Evolutionary conservation across 2,797 vertebrate species (phyloP).

Genomic region (Tauraco hartlaubi): DNA sequence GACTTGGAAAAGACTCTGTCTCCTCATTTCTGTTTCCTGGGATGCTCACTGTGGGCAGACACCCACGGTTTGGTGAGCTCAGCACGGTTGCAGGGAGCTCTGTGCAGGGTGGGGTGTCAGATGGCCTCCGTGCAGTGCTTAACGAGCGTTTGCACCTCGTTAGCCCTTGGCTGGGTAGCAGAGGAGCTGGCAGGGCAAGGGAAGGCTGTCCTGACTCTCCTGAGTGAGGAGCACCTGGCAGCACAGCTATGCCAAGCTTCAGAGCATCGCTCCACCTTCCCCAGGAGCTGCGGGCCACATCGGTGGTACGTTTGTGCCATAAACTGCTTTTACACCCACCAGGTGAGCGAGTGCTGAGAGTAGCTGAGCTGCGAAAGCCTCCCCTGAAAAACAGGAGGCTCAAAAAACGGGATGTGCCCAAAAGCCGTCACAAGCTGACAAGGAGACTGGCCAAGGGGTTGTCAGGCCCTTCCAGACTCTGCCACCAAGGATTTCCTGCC

Average conservation of each 20-base stretch:
- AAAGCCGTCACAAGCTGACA: not conserved
- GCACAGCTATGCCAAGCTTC: not conserved
- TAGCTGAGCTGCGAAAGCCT: not conserved
- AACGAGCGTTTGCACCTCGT: not conserved
- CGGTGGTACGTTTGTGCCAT: rapidly evolving
- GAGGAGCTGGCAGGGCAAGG: not conserved
- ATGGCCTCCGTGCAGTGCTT: not conserved
- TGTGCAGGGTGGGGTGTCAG: rapidly evolving
- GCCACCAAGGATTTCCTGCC: conserved; percentile 7
- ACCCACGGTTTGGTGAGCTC: not conserved
- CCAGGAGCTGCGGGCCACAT: rapidly evolving
- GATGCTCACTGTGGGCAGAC: not conserved
- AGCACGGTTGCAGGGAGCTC: rapidly evolving
- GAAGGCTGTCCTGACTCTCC: not conserved
- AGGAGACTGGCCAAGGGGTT: not conserved
- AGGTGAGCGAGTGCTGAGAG: no score
- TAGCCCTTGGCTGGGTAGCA: not conserved
- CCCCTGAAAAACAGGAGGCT: not conserved
- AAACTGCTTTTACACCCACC: not conserved
- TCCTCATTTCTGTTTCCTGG: not conserved
- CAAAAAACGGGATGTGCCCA: not conserved
- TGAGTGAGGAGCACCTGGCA: not conserved
- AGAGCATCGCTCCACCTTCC: not conserved
- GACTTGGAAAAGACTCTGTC: not conserved
- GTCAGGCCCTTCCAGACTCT: not conserved